Base-by-base conservation (phyloP, 2,888 invertebrate species). In the Cyclophora albipunctata region DNA sequence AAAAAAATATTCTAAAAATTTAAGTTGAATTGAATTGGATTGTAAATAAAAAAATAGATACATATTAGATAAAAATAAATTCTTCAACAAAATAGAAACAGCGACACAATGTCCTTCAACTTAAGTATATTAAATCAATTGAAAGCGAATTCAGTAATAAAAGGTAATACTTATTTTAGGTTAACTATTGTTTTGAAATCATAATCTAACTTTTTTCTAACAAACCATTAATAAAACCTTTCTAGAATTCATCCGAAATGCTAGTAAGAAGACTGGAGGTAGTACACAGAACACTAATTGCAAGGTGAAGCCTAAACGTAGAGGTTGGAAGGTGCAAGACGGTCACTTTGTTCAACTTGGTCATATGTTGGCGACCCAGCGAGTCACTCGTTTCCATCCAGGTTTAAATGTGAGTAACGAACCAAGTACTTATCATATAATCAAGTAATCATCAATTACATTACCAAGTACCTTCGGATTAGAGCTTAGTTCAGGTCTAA, bases 241-340 rank as follows among this genome's bases (percentile, higher is more conserved):
- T 73, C 2, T 60, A 91, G 90, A 75, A 52, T 71, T 75, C 50
- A 59, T 89, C 1, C 84, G 94, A 60, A 78, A 90, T 71, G 94
- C 94, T 0, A 93, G 94, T 67, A 95, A 95, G 71, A 96, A 95
- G 72, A 89, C 93, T 7, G 91, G 93, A 47, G 91, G 92, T 2
- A 94, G 93, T 81, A 93, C 94, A 5, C 90, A 90, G 58, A 95
- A 94, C 69, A 90, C 88, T 0, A 91, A 90, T 63, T 90, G 92
- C 7, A 92, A 93, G 69, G 84, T 90, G 0, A 91, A 90, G 64
- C 93, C 95, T 0, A 95, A 96, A 71, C 94, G 93, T 64, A 90
- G 95, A 70, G 95, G 95, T 0, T 93, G 93, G 91, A 93, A 92
- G 64, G 91, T 91, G n/a, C 92, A 93, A 63, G 94, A 95, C 67